These are phyloP conservation scores for Telenomus remus DNA, from an alignment of 1,140 invertebrate species.

Conservation along the genomic window DNA sequence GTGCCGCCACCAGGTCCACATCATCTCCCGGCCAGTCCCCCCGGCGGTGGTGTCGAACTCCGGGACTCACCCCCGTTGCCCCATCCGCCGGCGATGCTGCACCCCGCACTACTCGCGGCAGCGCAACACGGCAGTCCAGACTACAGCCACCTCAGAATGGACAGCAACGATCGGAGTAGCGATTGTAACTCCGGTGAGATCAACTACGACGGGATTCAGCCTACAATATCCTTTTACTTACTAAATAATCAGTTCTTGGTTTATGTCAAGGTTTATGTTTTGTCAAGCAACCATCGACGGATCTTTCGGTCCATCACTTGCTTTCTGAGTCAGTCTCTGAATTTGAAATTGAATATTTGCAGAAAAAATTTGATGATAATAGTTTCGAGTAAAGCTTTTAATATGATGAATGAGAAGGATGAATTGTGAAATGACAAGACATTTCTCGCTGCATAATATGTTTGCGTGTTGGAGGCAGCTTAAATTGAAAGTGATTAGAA, in stretches of 20 bases:
- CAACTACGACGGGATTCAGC: constrained; percentile 91
- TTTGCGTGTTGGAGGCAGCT: too few relatives aligned
- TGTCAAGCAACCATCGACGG: background rate
- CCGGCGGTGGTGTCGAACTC: constrained; percentile 80
- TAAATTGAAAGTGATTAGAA: too few relatives aligned
- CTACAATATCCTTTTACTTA: constrained; percentile 94
- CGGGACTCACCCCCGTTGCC: constrained; percentile 87
- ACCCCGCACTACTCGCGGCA: constrained; percentile 86
- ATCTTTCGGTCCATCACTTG: background rate
- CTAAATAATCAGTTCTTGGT: constrained; percentile 59
- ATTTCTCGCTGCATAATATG: too few relatives aligned
- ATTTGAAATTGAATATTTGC: too few relatives aligned
- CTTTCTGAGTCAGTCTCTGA: too few relatives aligned
- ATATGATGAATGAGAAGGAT: background rate
- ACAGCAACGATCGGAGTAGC: constrained; percentile 87
- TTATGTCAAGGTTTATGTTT: constrained; percentile 28
- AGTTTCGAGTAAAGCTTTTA: background rate
- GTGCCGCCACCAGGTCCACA: constrained; percentile 74
- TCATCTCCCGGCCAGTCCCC: constrained; percentile 77
- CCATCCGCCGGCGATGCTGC: constrained; percentile 85
- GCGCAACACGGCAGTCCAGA: constrained; percentile 86
- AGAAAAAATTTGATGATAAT: too few relatives aligned
- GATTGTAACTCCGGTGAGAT: constrained; percentile 92
- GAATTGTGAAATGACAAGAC: too few relatives aligned
- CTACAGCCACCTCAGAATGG: constrained; percentile 84